Evolutionary conservation across 2,888 invertebrate genomes (phyloP).

Genomic region (Stenolophus ochropezus): DNA sequence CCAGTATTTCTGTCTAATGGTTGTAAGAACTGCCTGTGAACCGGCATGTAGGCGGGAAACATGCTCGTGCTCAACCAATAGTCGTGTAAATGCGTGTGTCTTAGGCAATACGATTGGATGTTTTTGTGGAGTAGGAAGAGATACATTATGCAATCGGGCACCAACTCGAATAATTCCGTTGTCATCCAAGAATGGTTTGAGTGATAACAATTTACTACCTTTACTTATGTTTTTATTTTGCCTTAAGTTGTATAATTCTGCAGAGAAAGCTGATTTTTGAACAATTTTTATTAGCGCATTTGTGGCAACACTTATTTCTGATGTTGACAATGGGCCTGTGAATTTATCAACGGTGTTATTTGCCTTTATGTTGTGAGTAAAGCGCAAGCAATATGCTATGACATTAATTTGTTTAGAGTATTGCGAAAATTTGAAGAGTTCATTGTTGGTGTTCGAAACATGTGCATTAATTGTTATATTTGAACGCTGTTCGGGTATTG

Average conservation of each 20-base stretch:
- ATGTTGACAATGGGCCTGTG: neutral
- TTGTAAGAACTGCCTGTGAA: slow-evolving; percentile 56
- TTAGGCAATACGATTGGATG: slow-evolving; percentile 58
- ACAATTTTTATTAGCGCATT: slow-evolving; percentile 17
- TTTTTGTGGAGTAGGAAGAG: slow-evolving; percentile 56
- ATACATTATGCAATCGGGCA: slow-evolving; percentile 54
- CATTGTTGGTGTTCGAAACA: neutral
- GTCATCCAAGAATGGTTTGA: slow-evolving; percentile 58
- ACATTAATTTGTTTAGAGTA: slow-evolving; percentile 15
- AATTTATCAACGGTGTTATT: neutral
- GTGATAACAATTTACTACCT: slow-evolving; percentile 8
- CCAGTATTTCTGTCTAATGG: too few relatives aligned
- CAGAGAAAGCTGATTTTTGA: slow-evolving; percentile 9
- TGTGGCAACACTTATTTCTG: neutral
- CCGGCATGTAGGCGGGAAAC: slow-evolving; percentile 62
- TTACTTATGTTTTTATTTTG: neutral
- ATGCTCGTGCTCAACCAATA: slow-evolving; percentile 60
- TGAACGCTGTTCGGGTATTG: slow-evolving; percentile 2
- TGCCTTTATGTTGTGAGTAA: slow-evolving; percentile 20
- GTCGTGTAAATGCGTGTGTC: slow-evolving; percentile 51
- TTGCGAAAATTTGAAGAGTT: slow-evolving; percentile 10
- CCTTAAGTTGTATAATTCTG: slow-evolving; percentile 6
- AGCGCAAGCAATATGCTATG: slow-evolving; percentile 27
- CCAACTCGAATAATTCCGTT: slow-evolving; percentile 53
- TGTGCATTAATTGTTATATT: neutral